These are phyloP conservation scores for Drosophila erecta DNA, from an alignment of 1,140 invertebrate species.

Conservation along the genomic window DNA sequence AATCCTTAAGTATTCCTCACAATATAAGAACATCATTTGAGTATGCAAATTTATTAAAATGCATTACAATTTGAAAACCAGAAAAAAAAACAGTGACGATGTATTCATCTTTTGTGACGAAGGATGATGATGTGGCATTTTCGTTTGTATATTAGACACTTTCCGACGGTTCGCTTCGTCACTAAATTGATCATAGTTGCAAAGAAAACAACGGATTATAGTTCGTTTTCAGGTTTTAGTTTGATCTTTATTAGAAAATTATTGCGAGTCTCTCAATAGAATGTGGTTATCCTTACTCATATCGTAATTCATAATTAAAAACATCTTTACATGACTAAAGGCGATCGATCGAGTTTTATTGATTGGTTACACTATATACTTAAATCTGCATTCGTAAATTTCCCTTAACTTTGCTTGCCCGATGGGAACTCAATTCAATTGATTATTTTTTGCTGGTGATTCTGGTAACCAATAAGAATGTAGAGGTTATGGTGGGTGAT, in stretches of 20 bases:
- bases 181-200: not conserved
- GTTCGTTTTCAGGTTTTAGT: conserved; percentile 18
- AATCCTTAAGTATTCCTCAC: too few species aligned
- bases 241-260: conserved; percentile 64
- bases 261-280: conserved; percentile 75
- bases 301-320: conserved; percentile 66
- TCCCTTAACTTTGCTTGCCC: conserved; percentile 13
- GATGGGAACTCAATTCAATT: conserved; percentile 35
- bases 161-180: too few species aligned
- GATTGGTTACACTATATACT: conserved; percentile 35
- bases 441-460: conserved; percentile 40
- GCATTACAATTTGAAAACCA: not conserved
- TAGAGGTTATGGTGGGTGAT: not conserved
- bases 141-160: too few species aligned
- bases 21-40: too few species aligned
- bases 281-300: conserved; percentile 39
- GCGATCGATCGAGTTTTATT: conserved; percentile 38
- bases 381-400: conserved; percentile 13
- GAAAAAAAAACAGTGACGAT: too few species aligned
- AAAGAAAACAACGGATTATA: conserved; percentile 30
- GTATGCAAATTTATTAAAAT: too few species aligned
- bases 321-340: conserved; percentile 69
- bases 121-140: too few species aligned
- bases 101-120: too few species aligned
- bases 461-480: conserved; percentile 8